phyloP scores from a whole-genome alignment of 1,140 invertebrate genomes.

The Triops longicaudatus region DNA sequence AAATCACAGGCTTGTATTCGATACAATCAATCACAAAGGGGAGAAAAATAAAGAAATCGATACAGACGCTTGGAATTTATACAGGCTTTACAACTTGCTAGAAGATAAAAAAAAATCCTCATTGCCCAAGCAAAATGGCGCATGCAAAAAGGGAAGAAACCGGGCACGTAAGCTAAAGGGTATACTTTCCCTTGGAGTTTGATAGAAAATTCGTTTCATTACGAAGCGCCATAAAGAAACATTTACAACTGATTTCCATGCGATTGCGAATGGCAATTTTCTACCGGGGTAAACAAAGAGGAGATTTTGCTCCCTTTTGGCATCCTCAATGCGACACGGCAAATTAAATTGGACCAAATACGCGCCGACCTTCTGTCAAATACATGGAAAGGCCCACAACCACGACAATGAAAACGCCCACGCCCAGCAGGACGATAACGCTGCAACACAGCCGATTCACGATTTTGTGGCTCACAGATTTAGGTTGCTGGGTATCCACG shows the following conservation, averaged over 20 bases:
- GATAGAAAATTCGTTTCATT: neutral
- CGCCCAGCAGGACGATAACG: slow-evolving; percentile 22
- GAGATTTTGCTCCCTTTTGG: too few species aligned
- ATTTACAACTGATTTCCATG: neutral
- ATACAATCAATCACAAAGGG: neutral
- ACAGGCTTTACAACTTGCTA: neutral
- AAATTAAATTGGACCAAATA: slow-evolving; percentile 23
- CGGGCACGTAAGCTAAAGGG: neutral
- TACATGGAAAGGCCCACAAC: slow-evolving; percentile 26
- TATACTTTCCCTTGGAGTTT: neutral
- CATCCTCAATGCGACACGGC: neutral
- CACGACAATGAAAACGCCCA: slow-evolving; percentile 23
- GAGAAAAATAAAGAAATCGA: neutral
- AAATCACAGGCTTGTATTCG: slow-evolving; percentile 3
- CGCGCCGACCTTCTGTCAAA: slow-evolving; percentile 18
- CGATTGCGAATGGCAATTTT: slow-evolving; percentile 2
- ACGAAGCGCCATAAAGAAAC: neutral
- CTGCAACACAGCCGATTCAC: slow-evolving; percentile 22
- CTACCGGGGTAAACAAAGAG: neutral
- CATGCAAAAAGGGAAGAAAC: neutral
- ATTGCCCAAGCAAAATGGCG: neutral
- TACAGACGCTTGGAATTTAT: neutral
- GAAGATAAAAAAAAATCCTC: neutral
- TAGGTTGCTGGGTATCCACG: slow-evolving; percentile 18
- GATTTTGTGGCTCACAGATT: slow-evolving; percentile 22